A percentile compares a stretch with the other conserved stretches of the same genome.
Evolutionary conservation across 2,888 invertebrate genomes (phyloP).

Genomic region (Trichopria drosophilae): DNA sequence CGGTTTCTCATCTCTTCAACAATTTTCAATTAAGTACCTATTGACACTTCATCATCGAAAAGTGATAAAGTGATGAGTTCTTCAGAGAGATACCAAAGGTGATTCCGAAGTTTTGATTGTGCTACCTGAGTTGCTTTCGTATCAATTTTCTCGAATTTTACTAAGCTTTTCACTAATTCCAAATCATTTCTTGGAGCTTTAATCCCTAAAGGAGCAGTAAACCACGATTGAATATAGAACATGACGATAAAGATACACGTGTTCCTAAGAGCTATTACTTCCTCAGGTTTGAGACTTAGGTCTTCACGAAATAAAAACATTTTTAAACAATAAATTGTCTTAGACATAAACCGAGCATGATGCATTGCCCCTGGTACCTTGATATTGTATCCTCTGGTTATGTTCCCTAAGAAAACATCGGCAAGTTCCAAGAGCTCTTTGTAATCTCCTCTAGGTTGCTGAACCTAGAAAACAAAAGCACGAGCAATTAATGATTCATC

Average conservation of each 20-base stretch:
- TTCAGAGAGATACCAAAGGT: conserved; percentile 12
- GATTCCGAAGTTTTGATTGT: conserved; percentile 9
- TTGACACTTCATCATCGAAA: conserved; percentile 6
- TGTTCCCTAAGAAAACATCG: conserved; percentile 10
- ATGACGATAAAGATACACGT: conserved; percentile 12
- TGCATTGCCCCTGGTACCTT: conserved; percentile 15
- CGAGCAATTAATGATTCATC: background rate
- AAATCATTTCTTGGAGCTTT: conserved; percentile 8
- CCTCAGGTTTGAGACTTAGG: conserved; percentile 5
- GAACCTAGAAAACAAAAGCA: conserved; percentile 5
- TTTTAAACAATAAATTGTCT: conserved; percentile 13
- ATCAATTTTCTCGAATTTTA: conserved; percentile 6
- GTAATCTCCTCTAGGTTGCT: conserved; percentile 9
- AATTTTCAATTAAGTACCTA: conserved; percentile 1
- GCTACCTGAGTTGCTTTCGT: conserved; percentile 1
- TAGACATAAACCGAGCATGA: conserved; percentile 14
- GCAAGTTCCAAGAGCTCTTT: conserved; percentile 8
- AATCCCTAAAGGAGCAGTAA: conserved; percentile 5
- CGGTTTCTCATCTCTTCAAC: background rate
- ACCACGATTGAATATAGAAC: conserved; percentile 10
- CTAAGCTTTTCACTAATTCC: conserved; percentile 1
- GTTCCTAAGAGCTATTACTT: conserved; percentile 8
- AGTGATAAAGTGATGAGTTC: conserved; percentile 4
- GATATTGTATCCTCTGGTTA: background rate
- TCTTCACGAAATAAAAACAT: conserved; percentile 10